phyloP scores from a whole-genome alignment of 2,888 invertebrate genomes.

The Nebria brevicollis region DNA sequence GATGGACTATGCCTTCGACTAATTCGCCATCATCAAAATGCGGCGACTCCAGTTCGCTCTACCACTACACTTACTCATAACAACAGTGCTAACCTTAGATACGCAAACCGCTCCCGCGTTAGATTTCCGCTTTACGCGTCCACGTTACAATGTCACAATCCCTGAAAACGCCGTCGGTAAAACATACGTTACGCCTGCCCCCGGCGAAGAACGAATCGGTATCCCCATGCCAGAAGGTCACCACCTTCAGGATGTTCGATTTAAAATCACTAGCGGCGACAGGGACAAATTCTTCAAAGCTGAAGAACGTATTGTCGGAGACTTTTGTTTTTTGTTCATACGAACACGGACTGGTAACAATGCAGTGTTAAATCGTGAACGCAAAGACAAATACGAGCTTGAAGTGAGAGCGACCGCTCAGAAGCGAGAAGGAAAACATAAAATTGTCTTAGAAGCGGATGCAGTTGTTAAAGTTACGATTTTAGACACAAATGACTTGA shows the following conservation, averaged over 20 bases:
- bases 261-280: conserved; percentile 88
- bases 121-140: conserved; percentile 76
- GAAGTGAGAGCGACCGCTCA: conserved; percentile 78
- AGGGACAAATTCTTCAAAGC: conserved; percentile 92
- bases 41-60: conserved; percentile 23
- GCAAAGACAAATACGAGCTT: conserved; percentile 83
- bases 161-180: conserved; percentile 93
- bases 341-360: conserved; percentile 88
- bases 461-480: conserved; percentile 77
- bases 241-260: conserved; percentile 69
- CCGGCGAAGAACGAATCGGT: conserved; percentile 83
- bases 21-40: conserved; percentile 34
- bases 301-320: conserved; percentile 88
- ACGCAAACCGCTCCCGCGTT: conserved; percentile 33
- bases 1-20: conserved; percentile 41
- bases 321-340: conserved; percentile 92
- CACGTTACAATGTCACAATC: conserved; percentile 87
- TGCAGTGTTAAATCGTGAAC: conserved; percentile 92
- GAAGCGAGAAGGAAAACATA: conserved; percentile 68
- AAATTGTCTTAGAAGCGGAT: conserved; percentile 75
- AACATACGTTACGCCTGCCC: conserved; percentile 79
- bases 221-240: conserved; percentile 66
- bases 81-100: conserved; percentile 19
- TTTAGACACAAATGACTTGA: conserved; percentile 89
- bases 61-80: conserved; percentile 19